These are phyloP conservation scores for Nannoperca australis DNA, from an alignment of 2,797 vertebrate genomes.

Conservation along the genomic window DNA sequence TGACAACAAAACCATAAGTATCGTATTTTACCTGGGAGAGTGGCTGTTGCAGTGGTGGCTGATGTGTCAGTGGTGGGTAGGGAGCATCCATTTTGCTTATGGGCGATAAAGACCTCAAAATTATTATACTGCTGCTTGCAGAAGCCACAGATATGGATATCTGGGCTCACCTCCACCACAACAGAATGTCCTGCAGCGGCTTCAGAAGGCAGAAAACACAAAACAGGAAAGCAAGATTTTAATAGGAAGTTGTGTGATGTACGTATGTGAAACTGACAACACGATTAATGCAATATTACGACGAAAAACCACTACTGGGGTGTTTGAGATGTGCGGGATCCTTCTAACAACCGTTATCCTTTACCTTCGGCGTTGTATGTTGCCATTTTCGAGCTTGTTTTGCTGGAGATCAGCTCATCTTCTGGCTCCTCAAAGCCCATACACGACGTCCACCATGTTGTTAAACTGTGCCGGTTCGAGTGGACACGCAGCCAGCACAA, in stretches of 20 bases:
- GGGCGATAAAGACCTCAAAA: slow-evolving; percentile 92
- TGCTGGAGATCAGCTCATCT: slow-evolving; percentile 57
- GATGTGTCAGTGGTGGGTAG: slow-evolving; percentile 79
- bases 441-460: background rate
- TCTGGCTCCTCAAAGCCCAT: slow-evolving; percentile 11
- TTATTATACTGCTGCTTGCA: slow-evolving; percentile 98
- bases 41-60: slow-evolving; percentile 78
- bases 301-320: background rate
- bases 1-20: background rate
- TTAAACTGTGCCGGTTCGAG: background rate
- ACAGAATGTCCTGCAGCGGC: slow-evolving; percentile 84
- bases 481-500: background rate
- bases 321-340: background rate
- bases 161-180: slow-evolving; percentile 92
- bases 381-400: slow-evolving; percentile 78
- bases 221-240: background rate
- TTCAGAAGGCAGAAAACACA: slow-evolving; percentile 2
- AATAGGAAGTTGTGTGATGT: background rate
- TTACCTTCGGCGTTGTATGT: slow-evolving; percentile 83
- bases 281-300: background rate
- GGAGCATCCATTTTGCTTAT: slow-evolving; percentile 95
- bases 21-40: slow-evolving; percentile 86
- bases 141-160: slow-evolving; percentile 97
- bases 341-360: background rate
- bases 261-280: background rate